phyloP scores from a whole-genome alignment of 2,113 vertebrate genomes.

The Gavia stellata region DNA sequence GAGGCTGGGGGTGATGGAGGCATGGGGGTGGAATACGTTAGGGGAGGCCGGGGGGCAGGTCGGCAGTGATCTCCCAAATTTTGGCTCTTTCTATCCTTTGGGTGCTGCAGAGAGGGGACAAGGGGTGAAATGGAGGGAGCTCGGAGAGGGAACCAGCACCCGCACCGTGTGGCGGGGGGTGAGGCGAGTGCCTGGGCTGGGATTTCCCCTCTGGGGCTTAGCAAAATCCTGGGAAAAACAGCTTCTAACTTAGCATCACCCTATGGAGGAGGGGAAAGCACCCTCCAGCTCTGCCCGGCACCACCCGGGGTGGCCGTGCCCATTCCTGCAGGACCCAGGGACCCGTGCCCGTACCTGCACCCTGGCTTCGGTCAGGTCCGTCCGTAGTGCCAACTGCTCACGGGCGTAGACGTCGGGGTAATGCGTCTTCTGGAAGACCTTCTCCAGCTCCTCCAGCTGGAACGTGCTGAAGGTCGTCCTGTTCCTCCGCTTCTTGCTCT shows the following conservation, averaged over 20 bases:
- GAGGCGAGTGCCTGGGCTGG: accelerated
- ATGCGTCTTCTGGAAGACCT: slow-evolving; percentile 93
- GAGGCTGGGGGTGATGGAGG: neutral
- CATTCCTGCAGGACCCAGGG: neutral
- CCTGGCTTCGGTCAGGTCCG: slow-evolving; percentile 88
- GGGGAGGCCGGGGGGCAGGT: neutral
- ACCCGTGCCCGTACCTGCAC: slow-evolving; percentile 79
- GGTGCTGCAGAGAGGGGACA: no score
- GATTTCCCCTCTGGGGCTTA: neutral
- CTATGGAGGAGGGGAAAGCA: accelerated
- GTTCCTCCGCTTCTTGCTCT: slow-evolving; percentile 89
- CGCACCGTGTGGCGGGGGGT: accelerated
- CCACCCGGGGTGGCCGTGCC: accelerated
- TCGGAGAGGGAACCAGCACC: neutral
- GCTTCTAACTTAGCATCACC: neutral
- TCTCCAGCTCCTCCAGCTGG: slow-evolving; percentile 94
- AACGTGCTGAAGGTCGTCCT: slow-evolving; percentile 93
- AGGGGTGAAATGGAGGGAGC: neutral
- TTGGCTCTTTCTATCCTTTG: neutral
- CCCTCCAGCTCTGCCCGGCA: neutral
- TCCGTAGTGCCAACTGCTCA: slow-evolving; percentile 89
- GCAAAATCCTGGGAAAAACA: neutral
- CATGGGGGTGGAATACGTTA: accelerated
- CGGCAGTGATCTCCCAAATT: neutral
- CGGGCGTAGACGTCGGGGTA: slow-evolving; percentile 91